A percentile compares a stretch with the other conserved stretches of the same genome.
These are phyloP conservation scores for Trochalopteron elliotii DNA, from an alignment of 2,113 vertebrate species.

Conservation along the genomic window DNA sequence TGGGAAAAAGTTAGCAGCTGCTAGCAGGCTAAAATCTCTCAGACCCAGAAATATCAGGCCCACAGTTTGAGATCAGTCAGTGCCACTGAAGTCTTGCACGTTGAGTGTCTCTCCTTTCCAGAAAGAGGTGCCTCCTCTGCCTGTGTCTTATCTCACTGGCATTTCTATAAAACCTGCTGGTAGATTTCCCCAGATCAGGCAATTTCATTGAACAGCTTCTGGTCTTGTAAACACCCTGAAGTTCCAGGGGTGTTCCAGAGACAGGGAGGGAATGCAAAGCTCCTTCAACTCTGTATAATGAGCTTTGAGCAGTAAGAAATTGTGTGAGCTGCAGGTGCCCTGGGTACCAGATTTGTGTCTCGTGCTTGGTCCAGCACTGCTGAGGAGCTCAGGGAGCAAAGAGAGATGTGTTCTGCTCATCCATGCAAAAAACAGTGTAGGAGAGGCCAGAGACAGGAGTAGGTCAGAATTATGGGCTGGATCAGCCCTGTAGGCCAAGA, in stretches of 20 bases:
- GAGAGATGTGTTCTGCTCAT: neutral
- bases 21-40: too few relatives aligned
- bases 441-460: neutral
- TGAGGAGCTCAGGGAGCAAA: neutral
- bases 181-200: neutral
- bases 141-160: neutral
- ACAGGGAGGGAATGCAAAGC: neutral
- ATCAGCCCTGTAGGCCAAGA: neutral
- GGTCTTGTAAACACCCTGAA: neutral
- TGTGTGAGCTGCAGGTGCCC: neutral
- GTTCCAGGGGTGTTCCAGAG: neutral
- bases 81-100: neutral
- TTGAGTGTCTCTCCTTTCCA: neutral
- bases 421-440: rapidly evolving
- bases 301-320: neutral
- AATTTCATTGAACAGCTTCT: neutral
- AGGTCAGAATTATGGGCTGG: neutral
- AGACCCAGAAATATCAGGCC: too few relatives aligned
- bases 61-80: neutral
- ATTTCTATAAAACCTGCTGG: neutral
- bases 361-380: neutral
- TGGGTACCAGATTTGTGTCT: rapidly evolving
- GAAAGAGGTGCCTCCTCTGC: neutral
- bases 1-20: too few relatives aligned
- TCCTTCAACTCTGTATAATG: neutral